Conservation (phyloP, 2,888 invertebrate genomes). For the Ophonus ardosiacus region DNA sequence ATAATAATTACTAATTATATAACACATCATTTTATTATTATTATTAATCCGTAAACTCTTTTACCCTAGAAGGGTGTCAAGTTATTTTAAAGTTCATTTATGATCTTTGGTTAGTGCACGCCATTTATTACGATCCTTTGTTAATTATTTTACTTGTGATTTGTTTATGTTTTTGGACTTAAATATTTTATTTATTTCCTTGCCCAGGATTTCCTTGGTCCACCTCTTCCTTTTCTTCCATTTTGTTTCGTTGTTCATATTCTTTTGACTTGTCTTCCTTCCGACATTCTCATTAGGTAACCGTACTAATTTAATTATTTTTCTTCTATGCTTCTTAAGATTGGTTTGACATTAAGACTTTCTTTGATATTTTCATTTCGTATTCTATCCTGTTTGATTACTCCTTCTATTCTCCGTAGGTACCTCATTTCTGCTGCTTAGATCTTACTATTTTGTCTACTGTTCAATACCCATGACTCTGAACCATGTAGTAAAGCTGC, state of each 20-base stretch:
- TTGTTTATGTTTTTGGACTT: neutral
- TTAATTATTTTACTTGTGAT: too few relatives aligned
- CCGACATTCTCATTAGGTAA: neutral
- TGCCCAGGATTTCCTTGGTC: neutral
- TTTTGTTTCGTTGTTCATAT: neutral
- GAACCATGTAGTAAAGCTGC: too few relatives aligned
- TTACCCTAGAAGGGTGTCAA: too few relatives aligned
- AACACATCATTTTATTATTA: too few relatives aligned
- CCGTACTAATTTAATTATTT: neutral
- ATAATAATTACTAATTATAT: too few relatives aligned
- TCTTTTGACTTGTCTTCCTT: neutral
- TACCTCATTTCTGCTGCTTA: too few relatives aligned
- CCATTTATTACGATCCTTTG: neutral
- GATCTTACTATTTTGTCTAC: too few relatives aligned
- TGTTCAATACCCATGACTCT: too few relatives aligned
- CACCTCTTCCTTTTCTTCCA: neutral
- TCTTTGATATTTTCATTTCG: too few relatives aligned
- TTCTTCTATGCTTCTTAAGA: neutral
- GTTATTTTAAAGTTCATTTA: neutral
- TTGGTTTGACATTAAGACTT: too few relatives aligned
- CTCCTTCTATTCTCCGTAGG: neutral
- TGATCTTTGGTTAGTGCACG: neutral
- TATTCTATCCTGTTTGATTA: too few relatives aligned
- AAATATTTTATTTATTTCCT: neutral
- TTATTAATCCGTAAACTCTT: too few relatives aligned